Evolutionary conservation across 2,113 vertebrate genomes (phyloP).

Genomic region (Cariama cristata): DNA sequence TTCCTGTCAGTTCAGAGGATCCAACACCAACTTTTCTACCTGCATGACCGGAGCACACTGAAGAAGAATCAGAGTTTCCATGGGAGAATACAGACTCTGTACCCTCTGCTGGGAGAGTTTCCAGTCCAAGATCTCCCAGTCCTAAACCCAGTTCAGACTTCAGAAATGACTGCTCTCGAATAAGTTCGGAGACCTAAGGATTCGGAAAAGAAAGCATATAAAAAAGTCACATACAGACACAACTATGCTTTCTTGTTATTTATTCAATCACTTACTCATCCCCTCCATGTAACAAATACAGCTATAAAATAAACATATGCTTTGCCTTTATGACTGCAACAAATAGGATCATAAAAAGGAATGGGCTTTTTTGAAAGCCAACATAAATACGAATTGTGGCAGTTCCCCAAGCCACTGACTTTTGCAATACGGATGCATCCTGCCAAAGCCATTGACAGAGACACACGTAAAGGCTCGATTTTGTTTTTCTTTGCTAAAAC

Average conservation of each 20-base stretch:
- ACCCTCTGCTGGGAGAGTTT: constrained; percentile 73
- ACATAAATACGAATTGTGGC: constrained; percentile 38
- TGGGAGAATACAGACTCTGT: constrained; percentile 79
- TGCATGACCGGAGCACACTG: constrained; percentile 82
- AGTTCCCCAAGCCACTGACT: constrained; percentile 37
- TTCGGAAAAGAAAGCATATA: constrained; percentile 31
- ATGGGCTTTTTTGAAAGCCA: constrained; percentile 26
- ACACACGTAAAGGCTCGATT: background rate
- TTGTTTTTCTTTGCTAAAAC: background rate
- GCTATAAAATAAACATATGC: constrained; percentile 27
- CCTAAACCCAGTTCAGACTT: constrained; percentile 87
- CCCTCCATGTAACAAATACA: constrained; percentile 20
- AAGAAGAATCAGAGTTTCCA: constrained; percentile 80
- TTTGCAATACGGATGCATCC: background rate
- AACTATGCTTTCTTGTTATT: constrained; percentile 5
- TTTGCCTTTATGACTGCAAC: constrained; percentile 32
- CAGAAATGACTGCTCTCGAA: constrained; percentile 90
- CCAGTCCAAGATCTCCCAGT: constrained; percentile 77
- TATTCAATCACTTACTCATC: constrained; percentile 48
- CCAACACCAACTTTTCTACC: constrained; percentile 59
- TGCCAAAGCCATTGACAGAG: constrained; percentile 2
- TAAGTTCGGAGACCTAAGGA: constrained; percentile 88
- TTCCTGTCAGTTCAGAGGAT: constrained; percentile 45
- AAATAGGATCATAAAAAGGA: constrained; percentile 40
- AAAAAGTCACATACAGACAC: background rate